Evolutionary conservation across 2,888 invertebrate species (phyloP), one percentile per base, ranked within the genome.

Genomic region (Choreutis nemorana): DNA sequence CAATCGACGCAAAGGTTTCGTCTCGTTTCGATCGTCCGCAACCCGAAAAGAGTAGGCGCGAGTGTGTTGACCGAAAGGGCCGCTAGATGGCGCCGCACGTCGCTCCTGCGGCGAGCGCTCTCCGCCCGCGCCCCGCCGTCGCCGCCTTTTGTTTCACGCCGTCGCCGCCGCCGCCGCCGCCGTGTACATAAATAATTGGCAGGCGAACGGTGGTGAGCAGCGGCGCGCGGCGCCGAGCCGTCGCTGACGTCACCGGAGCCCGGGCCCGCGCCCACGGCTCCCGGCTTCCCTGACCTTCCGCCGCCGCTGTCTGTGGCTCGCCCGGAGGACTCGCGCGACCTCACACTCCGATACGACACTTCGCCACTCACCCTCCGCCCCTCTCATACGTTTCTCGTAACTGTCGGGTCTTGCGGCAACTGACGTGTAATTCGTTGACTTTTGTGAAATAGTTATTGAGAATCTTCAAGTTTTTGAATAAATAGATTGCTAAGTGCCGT

Each of bases 1-100:
- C 55, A 43, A 50, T 55, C 55, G 48, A 48, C 57, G 62, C 56
- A 57, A 44, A 58, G 57, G 55, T 59, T 63, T 61, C 65, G 67
- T 70, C 71, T 65, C 57, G 58, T 55, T 75, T 71, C 73, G 78
- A 77, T 81, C 75, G 70, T 65, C 77, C 62, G 77, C 78, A 77
- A 65, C 64, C 64, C 52, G 60, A 60, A 54, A 67, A 64, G 52
- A 70, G 63, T 62, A 68, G 65, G 59, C 62, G 56, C 60, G 57
- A 61, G 68, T 63, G 73, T n/a, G 63, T 68, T 72, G 68, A 73
- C 57, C 52, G 71, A 72, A 72, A 60, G 52, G n/a, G 48, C 52
- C 73, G 59, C 62, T 77, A 78, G 77, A 77, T 77, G 77, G 75
- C 77, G 77, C 68, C 61, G 58, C 57, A 45, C 47, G 64, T 68